Evolutionary conservation across 1,140 invertebrate genomes (phyloP), one percentile per base, ranked within the genome.

Genomic region (Maconellicoccus hirsutus): DNA sequence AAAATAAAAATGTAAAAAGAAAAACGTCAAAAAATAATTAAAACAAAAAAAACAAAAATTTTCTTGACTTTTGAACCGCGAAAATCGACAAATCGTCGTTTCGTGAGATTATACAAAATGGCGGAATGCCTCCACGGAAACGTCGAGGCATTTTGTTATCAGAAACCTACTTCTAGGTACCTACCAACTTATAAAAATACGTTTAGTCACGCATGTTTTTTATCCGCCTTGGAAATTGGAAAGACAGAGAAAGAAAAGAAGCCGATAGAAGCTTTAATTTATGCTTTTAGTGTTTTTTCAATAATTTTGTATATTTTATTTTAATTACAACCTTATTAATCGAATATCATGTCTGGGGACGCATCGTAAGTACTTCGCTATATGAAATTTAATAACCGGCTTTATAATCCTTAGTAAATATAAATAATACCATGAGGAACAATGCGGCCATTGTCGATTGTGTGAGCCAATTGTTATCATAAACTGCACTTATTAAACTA

Each of bases 131-230:
- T 52, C 42, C 42, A 16, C 42, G 42, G n/a, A 52, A 52, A 52
- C 16, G 42, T 52, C 42, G 42, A 52, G 42, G 42, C 42, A 52
- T 52, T 52, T 16, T 16, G 42, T 52, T 52, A 52, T 52, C 42
- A 52, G 42, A 6, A 52, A 52, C 42, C 42, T 52, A 52, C 42
- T 19, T 52, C 3, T 16, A 4, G 10, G 6, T 52, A 52, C 42
- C 42, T 52, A 52, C 42, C 6, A 52, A 52, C 4, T 8, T 16
- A 16, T 25, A 23, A 66, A 66, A 66, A 25, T 66, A 26, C 61
- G 61, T 59, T 59, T 59, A 66, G 61, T 66, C 61, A 66, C 61
- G 61, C 61, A 66, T 66, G 61, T 66, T 66, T 66, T 26, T 66
- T 66, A 26, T 66, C 25, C 61, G 19, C 61, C 61, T 66, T 66